Evolutionary conservation across 2,888 invertebrate genomes (phyloP).

Genomic region (Acholoe squamosa): DNA sequence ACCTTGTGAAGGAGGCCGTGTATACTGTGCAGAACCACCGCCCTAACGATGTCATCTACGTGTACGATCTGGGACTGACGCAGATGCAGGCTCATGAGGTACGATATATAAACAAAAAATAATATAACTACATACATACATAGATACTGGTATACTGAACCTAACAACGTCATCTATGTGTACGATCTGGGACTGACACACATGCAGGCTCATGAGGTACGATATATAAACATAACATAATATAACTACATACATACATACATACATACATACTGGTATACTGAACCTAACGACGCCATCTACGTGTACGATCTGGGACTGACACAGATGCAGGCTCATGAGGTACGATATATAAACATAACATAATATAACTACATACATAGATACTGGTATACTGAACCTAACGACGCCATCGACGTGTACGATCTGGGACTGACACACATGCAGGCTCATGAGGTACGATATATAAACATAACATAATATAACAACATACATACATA

Average conservation of each 20-base stretch:
- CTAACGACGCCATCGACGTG: constrained; percentile 61
- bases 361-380: too few species aligned
- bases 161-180: constrained; percentile 59
- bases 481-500: too few species aligned
- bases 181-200: constrained; percentile 64
- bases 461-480: too few species aligned
- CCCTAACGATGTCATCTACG: constrained; percentile 58
- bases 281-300: constrained; percentile 62
- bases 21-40: constrained; percentile 45
- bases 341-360: too few species aligned
- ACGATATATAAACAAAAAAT: too few species aligned
- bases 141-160: too few species aligned
- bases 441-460: constrained; percentile 40
- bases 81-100: constrained; percentile 37
- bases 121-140: too few species aligned
- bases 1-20: constrained; percentile 56
- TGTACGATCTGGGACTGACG: constrained; percentile 65
- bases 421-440: constrained; percentile 64
- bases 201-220: constrained; percentile 40
- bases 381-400: too few species aligned
- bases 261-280: too few species aligned
- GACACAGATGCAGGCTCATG: not conserved
- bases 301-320: constrained; percentile 66
- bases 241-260: too few species aligned
- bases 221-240: too few species aligned